These are phyloP conservation scores for Drosophila mercatorum DNA, from an alignment of 2,888 invertebrate species.

Conservation along the genomic window DNA sequence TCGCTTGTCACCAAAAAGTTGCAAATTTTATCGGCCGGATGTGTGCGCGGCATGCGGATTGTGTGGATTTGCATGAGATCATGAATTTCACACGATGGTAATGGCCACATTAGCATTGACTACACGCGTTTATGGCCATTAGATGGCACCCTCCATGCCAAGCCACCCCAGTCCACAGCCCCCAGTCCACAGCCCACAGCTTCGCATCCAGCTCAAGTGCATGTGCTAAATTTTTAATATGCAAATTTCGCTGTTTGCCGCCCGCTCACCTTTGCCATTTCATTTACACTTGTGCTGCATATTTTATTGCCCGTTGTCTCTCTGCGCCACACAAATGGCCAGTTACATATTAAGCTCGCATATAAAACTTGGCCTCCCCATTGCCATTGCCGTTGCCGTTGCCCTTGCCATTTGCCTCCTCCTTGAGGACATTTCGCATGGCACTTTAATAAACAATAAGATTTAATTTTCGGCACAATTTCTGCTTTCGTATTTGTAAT, in stretches of 20 bases:
- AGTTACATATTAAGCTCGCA: conserved; percentile 58
- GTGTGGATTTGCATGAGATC: conserved; percentile 75
- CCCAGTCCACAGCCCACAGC: too few species aligned
- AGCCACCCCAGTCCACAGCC: neutral
- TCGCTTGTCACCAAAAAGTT: conserved; percentile 76
- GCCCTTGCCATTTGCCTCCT: neutral
- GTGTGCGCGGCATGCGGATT: conserved; percentile 65
- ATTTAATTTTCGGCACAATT: conserved; percentile 53
- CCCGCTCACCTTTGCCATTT: conserved; percentile 61
- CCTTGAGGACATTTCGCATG: conserved; percentile 30
- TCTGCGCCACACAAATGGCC: conserved; percentile 71
- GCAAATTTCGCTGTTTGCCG: conserved; percentile 56
- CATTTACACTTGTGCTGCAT: conserved; percentile 78
- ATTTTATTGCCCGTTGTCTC: conserved; percentile 60
- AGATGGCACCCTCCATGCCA: conserved; percentile 7
- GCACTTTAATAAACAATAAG: conserved; percentile 62
- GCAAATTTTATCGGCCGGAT: conserved; percentile 76
- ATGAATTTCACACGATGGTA: conserved; percentile 75
- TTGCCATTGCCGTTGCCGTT: neutral
- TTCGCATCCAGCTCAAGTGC: conserved; percentile 51
- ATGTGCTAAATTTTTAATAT: conserved; percentile 79
- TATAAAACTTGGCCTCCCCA: conserved; percentile 20
- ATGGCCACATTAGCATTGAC: conserved; percentile 77
- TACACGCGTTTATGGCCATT: conserved; percentile 69
- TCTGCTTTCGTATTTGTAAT: conserved; percentile 40